Base-by-base conservation (phyloP, 2,888 invertebrate species). In the Nomada ruficornis region DNA sequence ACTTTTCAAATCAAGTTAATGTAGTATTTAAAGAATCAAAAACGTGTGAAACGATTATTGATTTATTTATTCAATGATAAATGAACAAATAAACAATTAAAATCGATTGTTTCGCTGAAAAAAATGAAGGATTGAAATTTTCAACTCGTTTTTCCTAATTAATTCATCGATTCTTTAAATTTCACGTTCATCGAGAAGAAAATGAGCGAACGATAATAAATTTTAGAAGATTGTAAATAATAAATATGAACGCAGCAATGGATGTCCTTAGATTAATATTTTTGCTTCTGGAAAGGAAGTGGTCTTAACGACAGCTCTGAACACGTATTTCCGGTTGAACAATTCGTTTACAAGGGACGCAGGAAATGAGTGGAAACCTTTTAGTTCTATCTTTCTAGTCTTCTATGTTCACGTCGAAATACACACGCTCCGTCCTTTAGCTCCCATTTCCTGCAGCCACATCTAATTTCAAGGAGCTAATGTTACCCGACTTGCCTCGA, bases 391-490 rank as follows among this genome's bases (percentile, higher is more conserved):
- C 9, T 80, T 59, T 69, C 68, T 68, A 80, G 80, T 80, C 80
- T 63, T 57, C 64, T 72, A 57, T 57, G 57, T 68, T 80, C 63
- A 50, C 68, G 54, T 55, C 13, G 23, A 57, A 50, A 62, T 2
- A 55, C 62, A 50, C 44, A 50, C 67, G 78, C 29, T 78, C 80
- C 79, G 80, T 71, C 79, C 80, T 26, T 80, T 78, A 62, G 62
- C 78, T 71, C 55, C 60, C 36, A 47, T 23, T 60, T 71, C 13
- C 69, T 23, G 26, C 10, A 23, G 23, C 52, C 36, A 57, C 50
- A 23, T 60, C 10, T 36, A 55, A 29, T 9, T 11, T 52, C 18
- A 23, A 26, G 20, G 20, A 10, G 23, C n/a, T 59, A 3, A 60
- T 54, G 59, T 74, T 59, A 57, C 64, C 52, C 50, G 59, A 52